Evolutionary conservation across 2,113 vertebrate genomes (phyloP), one percentile per base, ranked within the genome.

Genomic region (Arizona elegans): DNA sequence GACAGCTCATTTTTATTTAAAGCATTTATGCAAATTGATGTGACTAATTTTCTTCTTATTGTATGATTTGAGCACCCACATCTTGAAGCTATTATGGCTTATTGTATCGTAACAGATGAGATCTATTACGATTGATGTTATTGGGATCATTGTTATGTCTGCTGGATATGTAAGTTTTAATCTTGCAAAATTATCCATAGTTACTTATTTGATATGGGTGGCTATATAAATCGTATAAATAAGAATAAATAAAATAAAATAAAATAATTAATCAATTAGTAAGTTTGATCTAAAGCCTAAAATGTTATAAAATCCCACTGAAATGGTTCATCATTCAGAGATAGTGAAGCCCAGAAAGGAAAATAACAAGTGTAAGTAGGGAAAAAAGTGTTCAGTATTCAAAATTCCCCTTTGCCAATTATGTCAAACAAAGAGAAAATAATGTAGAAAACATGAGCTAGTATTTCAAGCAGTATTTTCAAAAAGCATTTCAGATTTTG

Each of bases 1-100:
- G 95, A 93, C 70, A 93, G 93, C 90, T 62, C 87, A 92, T 94
- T 87, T 70, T 33, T 94, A 95, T 93, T 95, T 96, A 93, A 90
- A 93, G 93, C 90, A 94, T 94, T 94, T 88, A 0, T 6, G 1
- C 1, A 62, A 55, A 93, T 87, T 91, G 50, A 91, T 90, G 59
- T 0, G 0, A 55, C 91, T 96, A 0, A 0, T 70, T 96, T 90
- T 93, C 95, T 85, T 90, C 85, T 13, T 7, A 4, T 75, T 94
- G 86, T 85, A 54, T 88, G 65, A 21, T 75, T 86, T 81, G 92
- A 95, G 53, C 3, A 13, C 0, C 11, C 43, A 91, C 1, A 0
- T 29, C 89, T 55, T 95, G 86, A 94, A 89, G 24, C 93, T 91
- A 85, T 95, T 94, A 75, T 91, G 86, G 29, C 86, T 95, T 29